A percentile compares a stretch with the other conserved stretches of the same genome.
phyloP scores from a whole-genome alignment of 2,888 invertebrate genomes.

The Oconnorella tubifera region DNA sequence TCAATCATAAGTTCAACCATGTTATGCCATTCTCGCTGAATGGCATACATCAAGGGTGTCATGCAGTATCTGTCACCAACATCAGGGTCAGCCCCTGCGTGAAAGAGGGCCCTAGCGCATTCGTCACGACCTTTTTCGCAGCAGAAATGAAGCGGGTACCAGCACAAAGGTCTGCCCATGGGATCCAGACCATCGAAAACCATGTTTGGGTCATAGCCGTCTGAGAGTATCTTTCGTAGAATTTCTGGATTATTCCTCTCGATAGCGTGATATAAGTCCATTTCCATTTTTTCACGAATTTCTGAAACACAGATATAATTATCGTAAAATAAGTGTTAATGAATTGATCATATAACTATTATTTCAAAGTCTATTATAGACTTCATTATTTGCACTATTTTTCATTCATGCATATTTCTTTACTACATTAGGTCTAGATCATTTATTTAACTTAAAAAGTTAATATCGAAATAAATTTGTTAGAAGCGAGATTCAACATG shows the following conservation, averaged over 20 bases:
- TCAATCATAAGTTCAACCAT: constrained; percentile 37
- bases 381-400: too few species aligned
- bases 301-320: too few species aligned
- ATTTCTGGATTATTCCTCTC: constrained; percentile 20
- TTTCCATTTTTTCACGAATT: constrained; percentile 21
- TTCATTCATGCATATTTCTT: too few species aligned
- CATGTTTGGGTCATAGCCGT: constrained; percentile 27
- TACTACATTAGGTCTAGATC: too few species aligned
- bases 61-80: constrained; percentile 47
- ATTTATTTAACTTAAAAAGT: too few species aligned
- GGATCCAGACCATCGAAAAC: constrained; percentile 26
- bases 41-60: constrained; percentile 45
- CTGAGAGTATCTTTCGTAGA: constrained; percentile 17
- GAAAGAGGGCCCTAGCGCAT: constrained; percentile 20
- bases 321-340: too few species aligned
- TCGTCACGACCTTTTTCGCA: constrained; percentile 31
- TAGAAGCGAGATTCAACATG: too few species aligned
- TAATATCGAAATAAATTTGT: too few species aligned
- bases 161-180: constrained; percentile 19
- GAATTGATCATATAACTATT: too few species aligned
- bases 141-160: constrained; percentile 34
- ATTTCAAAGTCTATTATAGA: too few species aligned
- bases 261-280: constrained; percentile 29
- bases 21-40: constrained; percentile 39
- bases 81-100: constrained; percentile 26